Conservation (phyloP, 1,140 invertebrate species). For the Lamellibrachia luymesi region DNA sequence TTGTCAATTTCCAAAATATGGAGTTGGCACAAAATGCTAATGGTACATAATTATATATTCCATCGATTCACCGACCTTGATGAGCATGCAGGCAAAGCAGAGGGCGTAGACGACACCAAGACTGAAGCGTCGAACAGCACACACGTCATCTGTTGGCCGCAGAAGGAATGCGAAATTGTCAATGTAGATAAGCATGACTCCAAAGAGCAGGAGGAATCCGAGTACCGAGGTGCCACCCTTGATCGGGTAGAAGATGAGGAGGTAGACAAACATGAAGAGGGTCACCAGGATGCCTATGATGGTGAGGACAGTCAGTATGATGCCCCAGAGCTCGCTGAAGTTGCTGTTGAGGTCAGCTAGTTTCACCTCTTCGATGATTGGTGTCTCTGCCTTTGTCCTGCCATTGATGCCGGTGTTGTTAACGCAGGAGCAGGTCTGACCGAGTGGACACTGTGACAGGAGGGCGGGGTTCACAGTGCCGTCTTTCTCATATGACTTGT, state of each 20-base stretch:
- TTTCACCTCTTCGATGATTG: constrained; percentile 31
- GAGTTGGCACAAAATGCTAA: neutral
- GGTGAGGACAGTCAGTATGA: constrained; percentile 53
- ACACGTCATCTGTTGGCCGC: constrained; percentile 54
- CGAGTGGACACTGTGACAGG: constrained; percentile 38
- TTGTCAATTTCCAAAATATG: neutral
- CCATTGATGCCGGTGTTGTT: constrained; percentile 50
- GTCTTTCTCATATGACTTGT: constrained; percentile 25
- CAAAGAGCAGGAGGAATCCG: constrained; percentile 59
- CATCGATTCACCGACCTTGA: constrained; percentile 57
- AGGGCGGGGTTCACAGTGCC: constrained; percentile 29
- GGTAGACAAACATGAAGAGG: constrained; percentile 57
- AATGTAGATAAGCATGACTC: constrained; percentile 57
- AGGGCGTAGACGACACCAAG: constrained; percentile 58
- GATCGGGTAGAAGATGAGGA: constrained; percentile 57
- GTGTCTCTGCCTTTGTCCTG: constrained; percentile 21
- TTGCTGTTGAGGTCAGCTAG: constrained; percentile 34
- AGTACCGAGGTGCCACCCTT: constrained; percentile 58
- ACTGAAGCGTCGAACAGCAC: constrained; percentile 52
- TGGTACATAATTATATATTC: neutral
- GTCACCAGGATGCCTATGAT: constrained; percentile 51
- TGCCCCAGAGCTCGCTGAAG: constrained; percentile 56
- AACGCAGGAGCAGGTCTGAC: constrained; percentile 41
- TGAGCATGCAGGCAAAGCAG: constrained; percentile 57
- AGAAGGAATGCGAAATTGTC: constrained; percentile 60